phyloP scores from a whole-genome alignment of 2,113 vertebrate genomes.

The Ramphastos sulfuratus region DNA sequence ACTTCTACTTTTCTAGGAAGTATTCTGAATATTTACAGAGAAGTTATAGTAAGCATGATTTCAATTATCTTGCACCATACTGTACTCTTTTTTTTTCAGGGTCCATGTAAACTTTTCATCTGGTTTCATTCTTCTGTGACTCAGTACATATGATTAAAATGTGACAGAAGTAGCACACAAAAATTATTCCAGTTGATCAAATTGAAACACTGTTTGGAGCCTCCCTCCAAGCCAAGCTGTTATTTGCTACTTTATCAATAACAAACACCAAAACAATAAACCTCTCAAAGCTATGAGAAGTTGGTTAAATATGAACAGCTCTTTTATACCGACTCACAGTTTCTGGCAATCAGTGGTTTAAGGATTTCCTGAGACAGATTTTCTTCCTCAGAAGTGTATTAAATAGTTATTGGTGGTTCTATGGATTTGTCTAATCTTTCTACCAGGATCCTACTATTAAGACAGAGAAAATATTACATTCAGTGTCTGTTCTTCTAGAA shows the following conservation, averaged over 20 bases:
- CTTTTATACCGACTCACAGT: neutral
- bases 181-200: neutral
- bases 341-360: neutral
- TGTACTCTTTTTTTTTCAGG: neutral
- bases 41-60: neutral
- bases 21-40: neutral
- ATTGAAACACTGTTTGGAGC: neutral
- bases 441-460: neutral
- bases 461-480: neutral
- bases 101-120: neutral
- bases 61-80: neutral
- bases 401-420: neutral
- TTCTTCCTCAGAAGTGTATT: neutral
- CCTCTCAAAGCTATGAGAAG: neutral
- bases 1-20: neutral
- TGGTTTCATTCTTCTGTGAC: neutral
- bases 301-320: neutral
- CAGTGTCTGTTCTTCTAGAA: neutral
- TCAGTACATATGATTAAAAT: neutral
- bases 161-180: neutral
- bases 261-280: neutral
- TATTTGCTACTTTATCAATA: neutral
- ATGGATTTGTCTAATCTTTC: neutral
- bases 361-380: neutral
- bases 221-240: neutral